Base-by-base conservation (phyloP, 2,113 vertebrate species). In the Thymallus thymallus region DNA sequence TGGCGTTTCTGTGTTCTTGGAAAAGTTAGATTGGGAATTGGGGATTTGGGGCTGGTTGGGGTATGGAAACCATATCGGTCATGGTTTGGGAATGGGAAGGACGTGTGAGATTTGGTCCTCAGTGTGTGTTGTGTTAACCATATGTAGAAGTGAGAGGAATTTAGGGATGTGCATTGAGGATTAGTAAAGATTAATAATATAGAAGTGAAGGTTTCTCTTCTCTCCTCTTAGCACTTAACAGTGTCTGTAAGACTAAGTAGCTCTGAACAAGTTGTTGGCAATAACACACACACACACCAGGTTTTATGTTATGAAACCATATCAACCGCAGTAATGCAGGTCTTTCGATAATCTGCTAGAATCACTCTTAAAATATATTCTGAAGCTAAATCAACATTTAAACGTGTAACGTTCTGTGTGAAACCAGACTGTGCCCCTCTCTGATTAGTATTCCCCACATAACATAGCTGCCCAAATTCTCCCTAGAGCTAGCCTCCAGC, bases 401-500 rank as follows among this genome's bases (percentile, higher is more conserved):
- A 26, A 75, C 73, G 68, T 74, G 76, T 64, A 69, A 73, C 35
- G 26, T 48, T 60, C 61, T 60, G 69, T 29, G 62, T 72, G 83
- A n/a, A 73, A 76, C 67, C 29, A 26, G 63, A 66, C 69, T 48
- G 72, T 67, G 62, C 71, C 76, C 67, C 3, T 30, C 46, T 72
- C 60, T 76, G 67, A 68, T 84, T 71, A 73, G 68, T 84, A 86
- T 87, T 84, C 79, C 76, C 82, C 29, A 16, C 22, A 16, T 72
- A 76, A 48, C 65, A 68, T 35, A 4, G 0, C 75, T 82, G 68
- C 73, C 65, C 71, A 72, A 78, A 76, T 69, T 69, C 81, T 79
- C 88, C 86, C 74, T 7, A 6, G 56, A 85, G 82, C 80, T 82
- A 26, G 64, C 84, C 84, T 81, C 71, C 77, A 78, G 88, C 65